Percentiles rank a stretch among this genome's conserved stretches.
Conservation (phyloP, 2,888 invertebrate genomes). For the Cyclophora albipunctata region DNA sequence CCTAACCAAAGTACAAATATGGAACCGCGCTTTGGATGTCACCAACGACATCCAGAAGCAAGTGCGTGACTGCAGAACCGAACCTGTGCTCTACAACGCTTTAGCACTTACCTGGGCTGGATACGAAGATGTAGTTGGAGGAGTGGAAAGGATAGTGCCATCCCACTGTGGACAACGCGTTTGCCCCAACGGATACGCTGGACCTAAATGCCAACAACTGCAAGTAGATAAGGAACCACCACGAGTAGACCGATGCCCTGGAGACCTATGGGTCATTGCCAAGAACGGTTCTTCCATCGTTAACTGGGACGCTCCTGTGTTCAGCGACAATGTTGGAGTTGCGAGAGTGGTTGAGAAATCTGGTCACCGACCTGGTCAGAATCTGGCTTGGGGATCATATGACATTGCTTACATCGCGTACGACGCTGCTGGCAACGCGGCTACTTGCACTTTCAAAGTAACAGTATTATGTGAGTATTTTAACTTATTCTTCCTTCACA, state of each 20-base stretch:
- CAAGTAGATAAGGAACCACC: conserved; percentile 91
- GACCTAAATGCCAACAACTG: conserved; percentile 88
- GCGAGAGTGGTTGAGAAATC: conserved; percentile 87
- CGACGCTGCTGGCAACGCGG: conserved; percentile 93
- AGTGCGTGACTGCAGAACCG: conserved; percentile 93
- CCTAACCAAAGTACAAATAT: conserved; percentile 94
- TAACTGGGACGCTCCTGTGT: conserved; percentile 93
- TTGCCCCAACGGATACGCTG: conserved; percentile 91
- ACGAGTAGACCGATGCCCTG: conserved; percentile 91
- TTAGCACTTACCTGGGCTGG: conserved; percentile 94
- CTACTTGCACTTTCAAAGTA: conserved; percentile 92
- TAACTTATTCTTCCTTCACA: too few relatives aligned
- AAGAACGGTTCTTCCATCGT: conserved; percentile 93
- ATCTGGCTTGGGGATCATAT: conserved; percentile 92
- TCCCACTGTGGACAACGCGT: conserved; percentile 93
- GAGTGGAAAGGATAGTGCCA: conserved; percentile 92
- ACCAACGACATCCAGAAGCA: conserved; percentile 95
- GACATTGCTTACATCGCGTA: conserved; percentile 95
- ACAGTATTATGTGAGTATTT: conserved; percentile 85
- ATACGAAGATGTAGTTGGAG: conserved; percentile 90
- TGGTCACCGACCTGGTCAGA: conserved; percentile 91
- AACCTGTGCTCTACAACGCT: conserved; percentile 90
- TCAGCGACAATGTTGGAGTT: conserved; percentile 91
- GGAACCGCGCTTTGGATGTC: conserved; percentile 93
- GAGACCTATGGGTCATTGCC: conserved; percentile 95